phyloP scores from a whole-genome alignment of 2,797 vertebrate genomes.

The Hozukius guyotensis region DNA sequence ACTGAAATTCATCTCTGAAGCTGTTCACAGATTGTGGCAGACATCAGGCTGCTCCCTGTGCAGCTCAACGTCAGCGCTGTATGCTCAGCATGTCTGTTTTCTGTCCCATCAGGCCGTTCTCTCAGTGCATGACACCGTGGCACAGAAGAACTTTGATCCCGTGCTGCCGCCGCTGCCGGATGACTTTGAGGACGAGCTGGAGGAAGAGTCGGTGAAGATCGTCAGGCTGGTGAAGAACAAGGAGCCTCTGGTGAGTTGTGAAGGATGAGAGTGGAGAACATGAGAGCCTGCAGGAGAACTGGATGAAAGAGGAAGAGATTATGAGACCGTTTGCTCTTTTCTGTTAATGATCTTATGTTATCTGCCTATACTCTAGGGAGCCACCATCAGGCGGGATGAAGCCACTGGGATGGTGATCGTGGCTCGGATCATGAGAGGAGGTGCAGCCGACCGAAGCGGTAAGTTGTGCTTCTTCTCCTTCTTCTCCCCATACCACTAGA shows the following conservation, averaged over 20 bases:
- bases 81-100: neutral
- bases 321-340: neutral
- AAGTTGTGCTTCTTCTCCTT: constrained; percentile 9
- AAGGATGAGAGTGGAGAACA: neutral
- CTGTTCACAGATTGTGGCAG: neutral
- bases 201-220: constrained; percentile 97
- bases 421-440: constrained; percentile 95
- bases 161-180: constrained; percentile 93
- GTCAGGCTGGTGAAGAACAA: constrained; percentile 97
- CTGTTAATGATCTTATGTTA: neutral
- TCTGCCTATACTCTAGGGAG: constrained; percentile 83
- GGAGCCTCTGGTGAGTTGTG: constrained; percentile 90
- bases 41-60: neutral
- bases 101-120: constrained; percentile 88
- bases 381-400: constrained; percentile 94
- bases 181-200: constrained; percentile 92
- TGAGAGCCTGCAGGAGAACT: neutral
- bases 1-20: neutral
- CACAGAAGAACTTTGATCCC: constrained; percentile 97
- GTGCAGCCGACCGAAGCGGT: constrained; percentile 95
- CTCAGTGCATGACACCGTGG: constrained; percentile 94
- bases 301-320: neutral
- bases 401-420: constrained; percentile 90
- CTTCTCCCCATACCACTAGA: neutral
- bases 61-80: neutral